Base-by-base conservation (phyloP, 2,113 vertebrate species). In the Isurus oxyrinchus region DNA sequence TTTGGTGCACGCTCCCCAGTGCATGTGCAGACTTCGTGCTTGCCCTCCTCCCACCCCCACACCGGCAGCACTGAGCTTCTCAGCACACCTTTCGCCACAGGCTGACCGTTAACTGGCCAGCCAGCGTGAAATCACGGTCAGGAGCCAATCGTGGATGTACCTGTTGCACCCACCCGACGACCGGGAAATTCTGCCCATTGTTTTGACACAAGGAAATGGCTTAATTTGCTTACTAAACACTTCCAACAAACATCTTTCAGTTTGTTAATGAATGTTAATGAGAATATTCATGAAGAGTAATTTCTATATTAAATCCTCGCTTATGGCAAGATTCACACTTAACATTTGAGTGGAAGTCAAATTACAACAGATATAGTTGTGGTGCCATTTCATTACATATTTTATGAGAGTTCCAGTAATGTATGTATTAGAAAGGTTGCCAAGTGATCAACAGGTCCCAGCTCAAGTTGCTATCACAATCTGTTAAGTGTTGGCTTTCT, bases 251-350 rank as follows among this genome's bases (percentile, higher is more conserved):
- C 27, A 88, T 88, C 87, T 10, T 90, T 90, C 87, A 57, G 25
- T 55, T 55, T 88, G 86, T 88, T 88, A 88, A 84, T 84, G 40
- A 84, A 84, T 19, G 40, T 84, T 84, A 84, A 88, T 55, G 86
- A 40, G 86, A 88, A 55, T 55, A 57, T 25, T 88, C 25, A 88
- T 88, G 49, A 88, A 57, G 8, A 3, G 49, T 88, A 27, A 27
- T 88, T 88, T 88, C 53, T 55, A 57, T 55, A 55, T 88, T 88
- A 88, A 88, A 88, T 88, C 25, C 49, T 57, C 25, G 7, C 49
- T 27, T 88, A 14, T 81, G 14, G 23, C 49, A 55, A 5, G 84
- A 31, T 55, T 86, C 19, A 86, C 14, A 21, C 44, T 53, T 86
- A 49, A 49, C 14, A 86, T 86, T 86, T 49, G 40, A 86, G 44